phyloP scores from a whole-genome alignment of 2,113 vertebrate species.

The Phaetusa simplex region DNA sequence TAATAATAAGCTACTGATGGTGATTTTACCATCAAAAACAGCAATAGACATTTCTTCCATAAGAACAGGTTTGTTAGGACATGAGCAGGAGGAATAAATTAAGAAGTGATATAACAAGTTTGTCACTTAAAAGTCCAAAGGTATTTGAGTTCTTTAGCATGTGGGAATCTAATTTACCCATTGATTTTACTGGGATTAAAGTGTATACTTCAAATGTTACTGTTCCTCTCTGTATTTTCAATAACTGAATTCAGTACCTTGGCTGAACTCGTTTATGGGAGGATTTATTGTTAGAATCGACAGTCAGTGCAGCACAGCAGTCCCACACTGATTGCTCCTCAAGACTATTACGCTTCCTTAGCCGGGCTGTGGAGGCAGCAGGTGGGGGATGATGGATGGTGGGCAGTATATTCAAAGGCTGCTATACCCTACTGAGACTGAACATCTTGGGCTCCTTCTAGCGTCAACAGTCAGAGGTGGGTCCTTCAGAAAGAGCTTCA shows the following conservation, averaged over 20 bases:
- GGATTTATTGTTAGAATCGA: not conserved
- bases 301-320: not conserved
- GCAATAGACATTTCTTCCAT: not conserved
- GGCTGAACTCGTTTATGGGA: not conserved
- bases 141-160: not conserved
- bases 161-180: not conserved
- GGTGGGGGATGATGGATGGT: not conserved
- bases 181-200: not conserved
- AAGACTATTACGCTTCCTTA: not conserved
- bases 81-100: not conserved
- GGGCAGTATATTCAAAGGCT: not conserved
- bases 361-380: not conserved
- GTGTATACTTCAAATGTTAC: not conserved
- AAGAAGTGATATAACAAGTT: not conserved
- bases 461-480: fast-evolving
- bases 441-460: not conserved
- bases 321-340: not conserved
- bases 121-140: not conserved
- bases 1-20: not conserved
- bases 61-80: not conserved
- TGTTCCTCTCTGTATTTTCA: not conserved
- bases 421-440: not conserved
- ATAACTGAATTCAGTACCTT: not conserved
- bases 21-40: not conserved
- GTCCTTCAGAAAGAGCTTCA: not conserved